Evolutionary conservation across 2,797 vertebrate genomes (phyloP).

Genomic region (Mus minutoides): DNA sequence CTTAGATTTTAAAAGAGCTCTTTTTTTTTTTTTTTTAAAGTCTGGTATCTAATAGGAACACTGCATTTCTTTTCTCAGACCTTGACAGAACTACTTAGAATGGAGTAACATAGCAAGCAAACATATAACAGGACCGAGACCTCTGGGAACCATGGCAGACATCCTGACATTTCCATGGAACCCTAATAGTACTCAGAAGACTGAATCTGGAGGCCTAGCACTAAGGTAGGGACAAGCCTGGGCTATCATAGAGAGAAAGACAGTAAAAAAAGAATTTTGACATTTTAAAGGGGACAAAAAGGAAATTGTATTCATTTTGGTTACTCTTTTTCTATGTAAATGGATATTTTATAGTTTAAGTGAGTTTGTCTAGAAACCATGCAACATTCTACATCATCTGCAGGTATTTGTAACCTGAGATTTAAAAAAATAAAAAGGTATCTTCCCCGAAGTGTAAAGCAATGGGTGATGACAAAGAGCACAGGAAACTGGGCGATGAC

Average conservation of each 20-base stretch:
- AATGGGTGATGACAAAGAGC: not conserved
- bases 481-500: conserved; percentile 26
- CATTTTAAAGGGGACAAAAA: not conserved
- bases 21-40: not conserved
- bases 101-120: not conserved
- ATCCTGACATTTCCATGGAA: too few relatives aligned
- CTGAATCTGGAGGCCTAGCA: too few relatives aligned
- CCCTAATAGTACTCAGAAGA: not conserved
- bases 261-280: not conserved
- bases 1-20: not conserved
- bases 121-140: not conserved
- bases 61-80: not conserved
- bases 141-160: not conserved
- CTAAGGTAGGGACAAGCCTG: not conserved
- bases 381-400: not conserved
- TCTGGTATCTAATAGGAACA: not conserved
- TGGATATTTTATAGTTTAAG: not conserved
- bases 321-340: conserved; percentile 27
- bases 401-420: not conserved
- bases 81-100: not conserved
- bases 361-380: conserved; percentile 6
- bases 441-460: conserved; percentile 17
- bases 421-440: not conserved
- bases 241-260: not conserved
- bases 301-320: not conserved